Conservation (phyloP, 2,113 vertebrate species). For the Rattus rattus region DNA sequence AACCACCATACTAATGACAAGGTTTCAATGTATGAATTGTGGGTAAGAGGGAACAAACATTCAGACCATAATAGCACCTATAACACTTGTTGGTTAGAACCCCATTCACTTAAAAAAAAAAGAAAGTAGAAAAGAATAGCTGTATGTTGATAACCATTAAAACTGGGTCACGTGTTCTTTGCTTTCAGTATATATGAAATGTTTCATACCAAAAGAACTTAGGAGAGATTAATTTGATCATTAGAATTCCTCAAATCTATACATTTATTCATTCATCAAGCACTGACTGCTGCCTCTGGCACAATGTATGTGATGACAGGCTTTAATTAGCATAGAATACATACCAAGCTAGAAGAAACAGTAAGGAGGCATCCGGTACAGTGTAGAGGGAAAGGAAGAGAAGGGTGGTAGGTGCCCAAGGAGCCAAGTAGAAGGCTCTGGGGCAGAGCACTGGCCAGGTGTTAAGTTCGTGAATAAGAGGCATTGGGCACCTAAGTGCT, state of each 20-base stretch:
- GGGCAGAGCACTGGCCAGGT: background rate
- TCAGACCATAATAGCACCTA: background rate
- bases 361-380: background rate
- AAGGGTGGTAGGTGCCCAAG: background rate
- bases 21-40: background rate
- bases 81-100: background rate
- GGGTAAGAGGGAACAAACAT: background rate
- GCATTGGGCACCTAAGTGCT: background rate
- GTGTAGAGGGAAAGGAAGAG: background rate
- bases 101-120: constrained; percentile 1
- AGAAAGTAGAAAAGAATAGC: background rate
- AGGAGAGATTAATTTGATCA: constrained; percentile 12
- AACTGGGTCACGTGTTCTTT: background rate
- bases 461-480: constrained; percentile 14
- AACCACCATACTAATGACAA: background rate
- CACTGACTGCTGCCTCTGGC: constrained; percentile 22
- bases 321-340: background rate
- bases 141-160: constrained; percentile 24
- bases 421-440: background rate
- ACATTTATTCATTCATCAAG: constrained; percentile 42
- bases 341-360: constrained; percentile 34
- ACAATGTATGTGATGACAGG: constrained; percentile 17
- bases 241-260: constrained; percentile 50
- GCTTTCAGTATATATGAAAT: constrained; percentile 21
- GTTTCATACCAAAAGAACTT: constrained; percentile 30